A percentile compares a stretch with the other conserved stretches of the same genome.
Evolutionary conservation across 2,797 vertebrate species (phyloP).

Genomic region (Momotus momota): DNA sequence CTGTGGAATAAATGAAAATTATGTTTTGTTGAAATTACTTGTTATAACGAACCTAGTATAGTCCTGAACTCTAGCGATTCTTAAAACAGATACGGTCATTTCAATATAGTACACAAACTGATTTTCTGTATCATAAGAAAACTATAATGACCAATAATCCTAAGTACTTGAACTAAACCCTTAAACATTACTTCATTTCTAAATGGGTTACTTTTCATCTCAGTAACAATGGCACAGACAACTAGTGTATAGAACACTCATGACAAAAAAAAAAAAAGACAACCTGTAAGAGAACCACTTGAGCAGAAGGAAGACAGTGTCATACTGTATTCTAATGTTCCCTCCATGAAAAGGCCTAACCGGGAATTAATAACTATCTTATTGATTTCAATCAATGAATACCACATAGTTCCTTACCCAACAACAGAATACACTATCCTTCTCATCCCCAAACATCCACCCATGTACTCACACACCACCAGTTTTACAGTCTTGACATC

Average conservation of each 20-base stretch:
- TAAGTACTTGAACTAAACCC: background rate
- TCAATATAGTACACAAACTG: background rate
- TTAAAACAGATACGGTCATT: background rate
- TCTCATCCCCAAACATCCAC: background rate
- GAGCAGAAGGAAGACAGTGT: background rate
- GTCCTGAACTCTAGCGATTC: background rate
- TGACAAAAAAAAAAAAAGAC: background rate
- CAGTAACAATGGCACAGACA: background rate
- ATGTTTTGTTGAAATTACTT: background rate
- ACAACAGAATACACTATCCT: accelerated
- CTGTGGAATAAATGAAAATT: background rate
- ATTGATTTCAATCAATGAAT: background rate
- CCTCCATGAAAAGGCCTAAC: background rate
- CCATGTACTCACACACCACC: background rate
- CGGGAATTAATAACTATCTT: background rate
- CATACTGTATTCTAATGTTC: background rate
- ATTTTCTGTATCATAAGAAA: background rate
- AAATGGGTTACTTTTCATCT: background rate
- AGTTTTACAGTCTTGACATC: background rate
- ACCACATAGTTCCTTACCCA: background rate
- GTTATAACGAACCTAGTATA: background rate
- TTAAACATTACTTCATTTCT: background rate
- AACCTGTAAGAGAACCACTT: background rate
- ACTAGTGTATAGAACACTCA: background rate
- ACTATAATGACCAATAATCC: background rate